Evolutionary conservation across 2,113 vertebrate species (phyloP).

Genomic region (Vimba vimba): DNA sequence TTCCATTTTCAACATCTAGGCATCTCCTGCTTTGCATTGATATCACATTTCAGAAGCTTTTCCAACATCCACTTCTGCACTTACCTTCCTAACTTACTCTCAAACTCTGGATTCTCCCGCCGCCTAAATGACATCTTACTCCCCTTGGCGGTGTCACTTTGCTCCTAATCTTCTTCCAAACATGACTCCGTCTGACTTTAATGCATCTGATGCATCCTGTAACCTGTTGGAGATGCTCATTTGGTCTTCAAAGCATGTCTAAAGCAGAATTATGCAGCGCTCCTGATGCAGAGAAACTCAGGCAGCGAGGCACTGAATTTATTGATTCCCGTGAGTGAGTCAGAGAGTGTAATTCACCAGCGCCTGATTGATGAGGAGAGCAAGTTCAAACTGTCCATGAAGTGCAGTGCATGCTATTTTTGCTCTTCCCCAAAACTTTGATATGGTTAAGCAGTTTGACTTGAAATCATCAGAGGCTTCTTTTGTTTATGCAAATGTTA

Average conservation of each 20-base stretch:
- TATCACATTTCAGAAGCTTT: slow-evolving; percentile 45
- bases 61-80: slow-evolving; percentile 11
- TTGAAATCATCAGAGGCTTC: background rate
- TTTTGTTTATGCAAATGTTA: background rate
- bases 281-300: slow-evolving; percentile 63
- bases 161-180: slow-evolving; percentile 37
- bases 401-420: slow-evolving; percentile 76
- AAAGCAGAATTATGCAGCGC: slow-evolving; percentile 66
- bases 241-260: slow-evolving; percentile 69
- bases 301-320: slow-evolving; percentile 71
- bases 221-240: slow-evolving; percentile 61
- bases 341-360: slow-evolving; percentile 78
- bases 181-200: slow-evolving; percentile 64
- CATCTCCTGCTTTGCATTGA: slow-evolving; percentile 42
- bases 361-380: slow-evolving; percentile 79
- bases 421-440: slow-evolving; percentile 70
- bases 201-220: slow-evolving; percentile 63
- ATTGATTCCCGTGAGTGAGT: slow-evolving; percentile 76
- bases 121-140: slow-evolving; percentile 36
- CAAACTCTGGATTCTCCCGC: slow-evolving; percentile 9
- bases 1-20: slow-evolving; percentile 27
- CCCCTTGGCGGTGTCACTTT: slow-evolving; percentile 33
- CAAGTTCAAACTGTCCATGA: slow-evolving; percentile 74
- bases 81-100: slow-evolving; percentile 14
- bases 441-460: slow-evolving; percentile 54